A percentile compares a stretch with the other conserved stretches of the same genome.
These are phyloP conservation scores for Periophthalmus magnuspinnatus DNA, from an alignment of 2,797 vertebrate genomes.

Conservation along the genomic window DNA sequence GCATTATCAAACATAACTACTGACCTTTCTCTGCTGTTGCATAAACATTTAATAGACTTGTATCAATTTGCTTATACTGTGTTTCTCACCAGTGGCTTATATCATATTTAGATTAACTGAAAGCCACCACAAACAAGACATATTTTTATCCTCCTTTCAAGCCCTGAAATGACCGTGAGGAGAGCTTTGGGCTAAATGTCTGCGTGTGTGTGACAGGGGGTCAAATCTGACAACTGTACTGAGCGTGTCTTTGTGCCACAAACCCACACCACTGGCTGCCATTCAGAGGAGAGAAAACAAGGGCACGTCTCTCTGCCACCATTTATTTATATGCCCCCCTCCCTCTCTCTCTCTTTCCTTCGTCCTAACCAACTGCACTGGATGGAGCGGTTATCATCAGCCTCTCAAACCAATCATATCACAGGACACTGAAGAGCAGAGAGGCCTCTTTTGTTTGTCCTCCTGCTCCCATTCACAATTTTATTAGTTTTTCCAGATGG, in stretches of 20 bases:
- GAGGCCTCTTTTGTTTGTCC: conserved; percentile 49
- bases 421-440: conserved; percentile 37
- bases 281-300: conserved; percentile 74
- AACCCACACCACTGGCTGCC: conserved; percentile 66
- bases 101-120: neutral
- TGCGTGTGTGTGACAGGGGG: conserved; percentile 41
- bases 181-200: conserved; percentile 42
- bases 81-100: neutral
- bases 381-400: conserved; percentile 52
- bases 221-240: conserved; percentile 54
- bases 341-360: conserved; percentile 25
- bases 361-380: conserved; percentile 38
- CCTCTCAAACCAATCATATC: conserved; percentile 55
- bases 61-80: neutral
- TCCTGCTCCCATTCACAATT: conserved; percentile 54
- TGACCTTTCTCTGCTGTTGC: neutral
- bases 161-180: conserved; percentile 44
- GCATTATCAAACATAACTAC: no score
- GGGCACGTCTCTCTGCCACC: conserved; percentile 60
- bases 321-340: conserved; percentile 54
- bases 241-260: conserved; percentile 72
- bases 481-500: conserved; percentile 66
- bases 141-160: conserved; percentile 24
- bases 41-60: neutral
- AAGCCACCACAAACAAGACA: conserved; percentile 7